These are phyloP conservation scores for Diprion similis DNA, from an alignment of 1,140 invertebrate genomes.

Conservation along the genomic window DNA sequence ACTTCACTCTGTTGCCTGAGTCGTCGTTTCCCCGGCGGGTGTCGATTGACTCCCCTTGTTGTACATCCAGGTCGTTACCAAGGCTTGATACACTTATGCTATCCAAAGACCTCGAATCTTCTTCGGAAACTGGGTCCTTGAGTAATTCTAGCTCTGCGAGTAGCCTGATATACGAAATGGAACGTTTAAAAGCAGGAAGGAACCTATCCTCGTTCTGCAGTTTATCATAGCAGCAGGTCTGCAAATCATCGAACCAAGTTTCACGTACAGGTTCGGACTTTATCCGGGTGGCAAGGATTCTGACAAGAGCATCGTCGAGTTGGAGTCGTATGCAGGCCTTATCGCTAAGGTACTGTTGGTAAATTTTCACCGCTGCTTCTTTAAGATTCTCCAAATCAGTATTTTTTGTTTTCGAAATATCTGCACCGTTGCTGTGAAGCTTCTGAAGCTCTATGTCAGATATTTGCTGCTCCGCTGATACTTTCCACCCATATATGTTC, in stretches of 20 bases:
- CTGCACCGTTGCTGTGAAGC: constrained; percentile 42
- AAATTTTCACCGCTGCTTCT: constrained; percentile 80
- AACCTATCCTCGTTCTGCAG: constrained; percentile 72
- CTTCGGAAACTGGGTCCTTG: constrained; percentile 64
- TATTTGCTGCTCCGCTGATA: constrained; percentile 80
- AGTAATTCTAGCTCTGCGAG: constrained; percentile 79
- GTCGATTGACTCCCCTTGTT: constrained; percentile 20
- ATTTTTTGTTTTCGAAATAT: constrained; percentile 49
- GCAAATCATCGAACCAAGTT: constrained; percentile 86
- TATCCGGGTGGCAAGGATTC: constrained; percentile 70
- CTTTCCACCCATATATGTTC: constrained; percentile 83
- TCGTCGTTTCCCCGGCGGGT: constrained; percentile 15
- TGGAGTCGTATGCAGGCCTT: constrained; percentile 73
- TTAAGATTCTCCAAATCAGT: constrained; percentile 67
- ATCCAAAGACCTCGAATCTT: constrained; percentile 64
- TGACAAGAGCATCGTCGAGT: constrained; percentile 71
- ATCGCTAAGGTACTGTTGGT: constrained; percentile 83
- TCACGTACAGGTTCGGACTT: constrained; percentile 71
- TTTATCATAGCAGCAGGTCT: constrained; percentile 74
- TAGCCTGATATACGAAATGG: constrained; percentile 74
- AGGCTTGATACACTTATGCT: constrained; percentile 59
- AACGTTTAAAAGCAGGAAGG: constrained; percentile 74
- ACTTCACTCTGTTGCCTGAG: constrained; percentile 32
- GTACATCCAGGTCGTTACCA: constrained; percentile 50
- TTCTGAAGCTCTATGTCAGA: constrained; percentile 67